A percentile compares a stretch with the other conserved stretches of the same genome.
Evolutionary conservation across 2,797 vertebrate species (phyloP).

Genomic region (Orestias chungarensis): DNA sequence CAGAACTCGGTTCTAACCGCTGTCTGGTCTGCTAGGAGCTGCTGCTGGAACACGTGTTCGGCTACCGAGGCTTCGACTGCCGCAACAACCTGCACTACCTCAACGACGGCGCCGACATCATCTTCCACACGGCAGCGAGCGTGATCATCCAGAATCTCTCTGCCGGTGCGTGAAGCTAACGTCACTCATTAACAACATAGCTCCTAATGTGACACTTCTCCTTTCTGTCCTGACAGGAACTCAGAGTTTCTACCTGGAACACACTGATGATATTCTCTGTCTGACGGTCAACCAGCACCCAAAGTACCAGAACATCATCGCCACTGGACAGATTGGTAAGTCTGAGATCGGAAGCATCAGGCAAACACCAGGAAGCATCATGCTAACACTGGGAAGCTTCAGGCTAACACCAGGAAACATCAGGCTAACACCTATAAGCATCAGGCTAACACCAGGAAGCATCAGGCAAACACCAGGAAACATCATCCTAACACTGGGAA

Average conservation of each 20-base stretch:
- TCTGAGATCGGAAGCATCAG: not conserved
- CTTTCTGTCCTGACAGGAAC: constrained; percentile 80
- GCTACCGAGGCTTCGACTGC: constrained; percentile 95
- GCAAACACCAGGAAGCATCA: too few species aligned
- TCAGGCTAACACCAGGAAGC: too few species aligned
- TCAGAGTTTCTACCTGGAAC: constrained; percentile 97
- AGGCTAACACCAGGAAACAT: too few species aligned
- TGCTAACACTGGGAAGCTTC: too few species aligned
- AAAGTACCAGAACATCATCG: constrained; percentile 94
- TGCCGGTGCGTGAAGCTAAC: constrained; percentile 76
- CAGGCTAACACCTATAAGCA: too few species aligned
- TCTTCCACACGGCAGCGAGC: constrained; percentile 93
- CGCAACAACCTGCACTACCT: constrained; percentile 99
- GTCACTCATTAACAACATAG: not conserved
- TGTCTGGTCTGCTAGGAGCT: constrained; percentile 80
- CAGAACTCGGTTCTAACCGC: accelerated
- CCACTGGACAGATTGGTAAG: constrained; percentile 97
- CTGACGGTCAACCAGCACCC: constrained; percentile 97
- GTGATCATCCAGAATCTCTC: constrained; percentile 92
- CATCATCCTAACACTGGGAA: too few species aligned
- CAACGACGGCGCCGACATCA: constrained; percentile 92
- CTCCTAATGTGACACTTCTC: constrained; percentile 4
- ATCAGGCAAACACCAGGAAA: too few species aligned
- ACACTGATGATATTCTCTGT: constrained; percentile 97
- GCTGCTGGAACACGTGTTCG: constrained; percentile 94